Evolutionary conservation across 2,113 vertebrate genomes (phyloP), one percentile per base, ranked within the genome.

Genomic region (Sphaerodactylus townsendi): DNA sequence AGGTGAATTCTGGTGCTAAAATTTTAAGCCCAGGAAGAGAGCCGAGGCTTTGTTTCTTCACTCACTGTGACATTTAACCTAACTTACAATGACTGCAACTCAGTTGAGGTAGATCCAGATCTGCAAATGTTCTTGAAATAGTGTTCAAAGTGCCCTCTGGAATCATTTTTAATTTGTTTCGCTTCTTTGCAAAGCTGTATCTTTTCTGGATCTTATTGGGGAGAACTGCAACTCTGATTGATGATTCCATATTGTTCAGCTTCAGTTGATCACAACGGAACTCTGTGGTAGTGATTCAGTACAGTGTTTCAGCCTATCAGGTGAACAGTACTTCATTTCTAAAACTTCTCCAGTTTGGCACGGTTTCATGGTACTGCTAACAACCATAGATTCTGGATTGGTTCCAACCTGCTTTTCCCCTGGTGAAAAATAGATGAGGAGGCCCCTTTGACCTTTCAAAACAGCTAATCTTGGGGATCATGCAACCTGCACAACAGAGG

Each of bases 131-230:
- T 82, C 41, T 50, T 75, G n/a, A 37, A 75, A 19, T 35, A 65
- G 37, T 19, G 65, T 39, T 80, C 69, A 37, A 70, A 25, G 33
- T 70, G 44, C 62, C 46, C 33, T 50, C 72, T 75, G 72, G 69
- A 39, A 75, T 66, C 59, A 75, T 50, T 66, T 28, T 48, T 41
- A 82, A 65, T 73, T 82, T 74, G 41, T 74, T 74, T 82, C 81
- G 75, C 35, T 74, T 50, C 41, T 66, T 83, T 50, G 33, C 59
- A 35, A 75, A 46, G 1, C 59, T 66, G 30, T 37, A 6, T 28
- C 19, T 37, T 59, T 9, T 74, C 10, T 46, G 44, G 3, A 56
- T 56, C 19, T 5, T 56, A 56, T 56, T 56, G 53, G 64, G 41
- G 19, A 25, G 44, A 83, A 76, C 7, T 66, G 28, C 44, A 83